Evolutionary conservation across 2,888 invertebrate genomes (phyloP).

Genomic region (Apamea anceps): DNA sequence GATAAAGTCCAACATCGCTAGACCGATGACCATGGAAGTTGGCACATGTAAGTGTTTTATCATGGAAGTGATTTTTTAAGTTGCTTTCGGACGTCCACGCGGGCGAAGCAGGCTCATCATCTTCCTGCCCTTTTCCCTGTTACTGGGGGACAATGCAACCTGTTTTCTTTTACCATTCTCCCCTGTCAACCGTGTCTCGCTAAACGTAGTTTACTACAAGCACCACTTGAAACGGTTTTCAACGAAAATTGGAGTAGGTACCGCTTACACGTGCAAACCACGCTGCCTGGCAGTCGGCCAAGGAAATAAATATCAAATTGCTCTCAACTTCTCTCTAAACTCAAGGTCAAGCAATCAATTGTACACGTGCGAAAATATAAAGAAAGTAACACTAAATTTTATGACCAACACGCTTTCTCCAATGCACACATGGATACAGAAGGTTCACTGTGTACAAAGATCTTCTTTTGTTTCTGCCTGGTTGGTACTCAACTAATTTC

Average conservation of each 20-base stretch:
- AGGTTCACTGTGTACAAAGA: not conserved
- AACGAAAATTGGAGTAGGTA: not conserved
- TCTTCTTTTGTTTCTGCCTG: not conserved
- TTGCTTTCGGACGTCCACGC: not conserved
- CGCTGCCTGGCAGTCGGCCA: conserved; percentile 10
- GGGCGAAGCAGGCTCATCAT: not conserved
- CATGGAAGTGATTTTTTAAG: not conserved
- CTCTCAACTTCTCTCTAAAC: conserved; percentile 16
- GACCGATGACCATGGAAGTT: not conserved
- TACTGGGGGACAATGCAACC: not conserved
- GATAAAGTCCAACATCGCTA: not conserved
- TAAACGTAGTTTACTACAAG: not conserved
- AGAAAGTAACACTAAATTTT: conserved; percentile 48
- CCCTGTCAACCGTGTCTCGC: not conserved
- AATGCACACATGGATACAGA: conserved; percentile 27
- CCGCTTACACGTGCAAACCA: not conserved
- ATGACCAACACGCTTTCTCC: conserved; percentile 34
- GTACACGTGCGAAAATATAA: conserved; percentile 61
- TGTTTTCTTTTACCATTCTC: not conserved
- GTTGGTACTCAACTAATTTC: not conserved
- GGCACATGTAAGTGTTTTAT: not conserved
- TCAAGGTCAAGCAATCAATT: conserved; percentile 45
- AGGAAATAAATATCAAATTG: conserved; percentile 42
- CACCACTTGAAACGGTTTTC: not conserved
- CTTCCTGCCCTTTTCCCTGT: not conserved